Evolutionary conservation across 2,113 vertebrate genomes (phyloP).

Genomic region (Pomatostomus ruficeps): DNA sequence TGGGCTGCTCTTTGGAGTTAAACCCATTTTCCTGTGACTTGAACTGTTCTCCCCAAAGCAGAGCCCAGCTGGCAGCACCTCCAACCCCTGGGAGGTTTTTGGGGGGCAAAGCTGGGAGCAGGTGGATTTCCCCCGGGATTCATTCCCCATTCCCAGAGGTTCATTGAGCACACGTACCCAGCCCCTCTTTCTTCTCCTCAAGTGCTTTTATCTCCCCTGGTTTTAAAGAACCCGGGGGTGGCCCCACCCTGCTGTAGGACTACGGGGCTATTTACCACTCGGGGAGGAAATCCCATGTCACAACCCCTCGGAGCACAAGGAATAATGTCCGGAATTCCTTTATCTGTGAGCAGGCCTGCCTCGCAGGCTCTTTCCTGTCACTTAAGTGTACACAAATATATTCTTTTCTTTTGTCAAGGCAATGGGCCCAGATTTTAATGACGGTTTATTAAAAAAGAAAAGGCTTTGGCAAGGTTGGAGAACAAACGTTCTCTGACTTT

Average conservation of each 20-base stretch:
- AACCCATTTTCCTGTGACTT: not conserved
- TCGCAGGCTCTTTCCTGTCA: constrained; percentile 62
- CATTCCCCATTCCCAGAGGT: not conserved
- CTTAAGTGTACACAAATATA: constrained; percentile 57
- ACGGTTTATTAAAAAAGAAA: constrained; percentile 23
- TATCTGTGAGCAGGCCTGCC: constrained; percentile 59
- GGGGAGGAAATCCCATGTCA: constrained; percentile 73
- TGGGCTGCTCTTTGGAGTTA: not conserved
- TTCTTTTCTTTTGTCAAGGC: constrained; percentile 56
- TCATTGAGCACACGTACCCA: not conserved
- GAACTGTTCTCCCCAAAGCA: not conserved
- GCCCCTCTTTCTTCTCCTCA: not conserved
- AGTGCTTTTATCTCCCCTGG: not conserved
- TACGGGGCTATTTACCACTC: constrained; percentile 52
- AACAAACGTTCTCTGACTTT: constrained; percentile 42
- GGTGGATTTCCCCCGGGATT: not conserved
- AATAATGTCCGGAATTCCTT: constrained; percentile 85
- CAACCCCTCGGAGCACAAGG: constrained; percentile 60
- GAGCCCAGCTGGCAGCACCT: not conserved
- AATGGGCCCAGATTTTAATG: constrained; percentile 33
- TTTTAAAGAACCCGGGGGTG: not conserved
- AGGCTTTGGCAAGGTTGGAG: constrained; percentile 19
- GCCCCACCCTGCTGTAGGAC: not conserved
- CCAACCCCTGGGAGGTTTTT: not conserved
- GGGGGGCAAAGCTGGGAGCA: not conserved